Percentiles rank a stretch among this genome's conserved stretches.
phyloP scores from a whole-genome alignment of 2,113 vertebrate genomes.

The Ranitomeya imitator region DNA sequence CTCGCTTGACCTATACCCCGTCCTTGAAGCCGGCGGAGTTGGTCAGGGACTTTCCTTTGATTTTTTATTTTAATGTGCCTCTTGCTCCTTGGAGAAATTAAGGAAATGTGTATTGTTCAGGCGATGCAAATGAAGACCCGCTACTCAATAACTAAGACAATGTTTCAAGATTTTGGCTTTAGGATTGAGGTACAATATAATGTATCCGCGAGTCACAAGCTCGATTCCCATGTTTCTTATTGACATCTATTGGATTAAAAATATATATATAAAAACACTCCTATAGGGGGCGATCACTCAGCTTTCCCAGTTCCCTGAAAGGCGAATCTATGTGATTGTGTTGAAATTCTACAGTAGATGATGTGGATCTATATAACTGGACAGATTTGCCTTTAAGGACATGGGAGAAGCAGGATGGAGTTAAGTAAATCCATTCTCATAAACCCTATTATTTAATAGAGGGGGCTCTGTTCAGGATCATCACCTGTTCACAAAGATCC shows the following conservation, averaged over 20 bases:
- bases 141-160: background rate
- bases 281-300: background rate
- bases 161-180: background rate
- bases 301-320: background rate
- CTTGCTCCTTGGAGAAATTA: slow-evolving; percentile 36
- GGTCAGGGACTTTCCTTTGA: slow-evolving; percentile 30
- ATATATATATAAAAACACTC: background rate
- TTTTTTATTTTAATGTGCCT: slow-evolving; percentile 18
- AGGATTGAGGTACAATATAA: background rate
- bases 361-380: background rate
- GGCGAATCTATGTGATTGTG: background rate
- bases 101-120: slow-evolving; percentile 24
- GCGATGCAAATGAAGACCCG: slow-evolving; percentile 16
- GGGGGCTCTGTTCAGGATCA: too few relatives aligned
- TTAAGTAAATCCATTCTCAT: too few relatives aligned
- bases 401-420: background rate
- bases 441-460: too few relatives aligned
- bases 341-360: background rate
- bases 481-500: too few relatives aligned
- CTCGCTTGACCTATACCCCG: slow-evolving; percentile 19
- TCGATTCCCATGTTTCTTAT: too few relatives aligned
- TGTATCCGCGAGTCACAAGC: background rate
- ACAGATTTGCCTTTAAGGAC: background rate
- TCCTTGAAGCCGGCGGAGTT: slow-evolving; percentile 39
- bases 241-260: too few relatives aligned